Conservation (phyloP, 1,140 invertebrate genomes). For the Drosophila subobscura region DNA sequence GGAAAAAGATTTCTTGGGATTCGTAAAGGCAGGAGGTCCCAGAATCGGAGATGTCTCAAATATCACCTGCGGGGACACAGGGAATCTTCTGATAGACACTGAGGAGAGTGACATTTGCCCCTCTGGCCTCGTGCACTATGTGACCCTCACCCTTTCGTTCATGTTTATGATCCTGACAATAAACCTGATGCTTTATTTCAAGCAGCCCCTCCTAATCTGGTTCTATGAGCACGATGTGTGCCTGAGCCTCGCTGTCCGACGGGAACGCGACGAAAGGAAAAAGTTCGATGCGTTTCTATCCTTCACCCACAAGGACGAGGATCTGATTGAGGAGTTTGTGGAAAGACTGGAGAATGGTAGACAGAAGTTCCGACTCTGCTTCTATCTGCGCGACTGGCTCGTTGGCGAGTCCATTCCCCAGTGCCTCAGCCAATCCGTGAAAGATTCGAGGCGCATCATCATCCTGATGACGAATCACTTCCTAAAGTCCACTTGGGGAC, state of each 20-base stretch:
- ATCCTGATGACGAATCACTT: constrained; percentile 33
- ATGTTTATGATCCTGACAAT: constrained; percentile 1
- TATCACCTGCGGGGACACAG: constrained; percentile 3
- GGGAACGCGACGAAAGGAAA: constrained; percentile 18
- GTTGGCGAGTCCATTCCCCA: constrained; percentile 30
- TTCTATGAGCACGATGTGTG: constrained; percentile 32
- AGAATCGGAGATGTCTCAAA: constrained; percentile 10
- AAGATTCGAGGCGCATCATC: constrained; percentile 30
- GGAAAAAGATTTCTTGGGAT: constrained; percentile 8
- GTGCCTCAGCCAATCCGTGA: constrained; percentile 22
- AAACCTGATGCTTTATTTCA: constrained; percentile 21
- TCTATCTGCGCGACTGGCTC: constrained; percentile 35
- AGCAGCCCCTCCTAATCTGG: constrained; percentile 25
- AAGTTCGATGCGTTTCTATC: constrained; percentile 27
- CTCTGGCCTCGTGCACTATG: constrained; percentile 14
- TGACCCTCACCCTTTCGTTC: constrained; percentile 9
- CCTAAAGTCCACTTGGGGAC: constrained; percentile 29
- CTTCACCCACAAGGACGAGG: constrained; percentile 40
- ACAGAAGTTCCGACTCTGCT: constrained; percentile 20
- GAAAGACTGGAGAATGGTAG: constrained; percentile 13
- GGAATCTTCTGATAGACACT: constrained; percentile 8
- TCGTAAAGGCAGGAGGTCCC: too few relatives aligned
- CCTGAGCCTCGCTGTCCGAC: constrained; percentile 10
- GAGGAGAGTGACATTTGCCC: constrained; percentile 25
- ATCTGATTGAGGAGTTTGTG: constrained; percentile 31